Evolutionary conservation across 23 tunicate genomes (phyloP).

Genomic region (Botrylloides violaceus): DNA sequence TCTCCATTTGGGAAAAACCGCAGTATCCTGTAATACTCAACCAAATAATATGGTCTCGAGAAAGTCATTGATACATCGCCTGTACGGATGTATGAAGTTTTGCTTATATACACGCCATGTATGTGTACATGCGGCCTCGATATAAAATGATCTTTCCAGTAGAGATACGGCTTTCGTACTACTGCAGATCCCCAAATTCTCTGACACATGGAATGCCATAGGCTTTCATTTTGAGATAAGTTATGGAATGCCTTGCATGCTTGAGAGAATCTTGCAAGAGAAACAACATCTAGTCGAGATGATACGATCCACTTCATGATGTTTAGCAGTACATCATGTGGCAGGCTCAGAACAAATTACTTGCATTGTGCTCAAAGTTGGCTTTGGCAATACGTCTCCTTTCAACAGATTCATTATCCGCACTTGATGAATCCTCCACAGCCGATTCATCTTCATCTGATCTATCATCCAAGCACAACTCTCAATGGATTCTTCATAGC

Average conservation of each 20-base stretch:
- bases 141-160: constrained; percentile 9
- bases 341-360: constrained; percentile 12
- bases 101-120: constrained; percentile 18
- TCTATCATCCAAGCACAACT: background rate
- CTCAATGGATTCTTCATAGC: background rate
- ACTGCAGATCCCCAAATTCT: constrained; percentile 16
- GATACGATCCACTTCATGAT: constrained; percentile 15
- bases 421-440: background rate
- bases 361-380: constrained; percentile 4
- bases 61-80: background rate
- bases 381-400: background rate
- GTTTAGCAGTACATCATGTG: constrained; percentile 2
- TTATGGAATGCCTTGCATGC: constrained; percentile 9
- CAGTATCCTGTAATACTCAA: constrained; percentile 17
- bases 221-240: background rate
- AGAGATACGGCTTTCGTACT: constrained; percentile 4
- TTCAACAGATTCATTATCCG: background rate
- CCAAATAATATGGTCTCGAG: constrained; percentile 1
- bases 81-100: constrained; percentile 10
- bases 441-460: background rate
- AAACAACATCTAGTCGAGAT: background rate
- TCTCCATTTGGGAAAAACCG: constrained; percentile 18
- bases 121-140: constrained; percentile 14
- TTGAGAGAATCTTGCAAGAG: background rate
- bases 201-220: constrained; percentile 22